Percentiles rank a stretch among this genome's conserved stretches.
These are phyloP conservation scores for Polietes domitor DNA, from an alignment of 2,888 invertebrate species.

Conservation along the genomic window DNA sequence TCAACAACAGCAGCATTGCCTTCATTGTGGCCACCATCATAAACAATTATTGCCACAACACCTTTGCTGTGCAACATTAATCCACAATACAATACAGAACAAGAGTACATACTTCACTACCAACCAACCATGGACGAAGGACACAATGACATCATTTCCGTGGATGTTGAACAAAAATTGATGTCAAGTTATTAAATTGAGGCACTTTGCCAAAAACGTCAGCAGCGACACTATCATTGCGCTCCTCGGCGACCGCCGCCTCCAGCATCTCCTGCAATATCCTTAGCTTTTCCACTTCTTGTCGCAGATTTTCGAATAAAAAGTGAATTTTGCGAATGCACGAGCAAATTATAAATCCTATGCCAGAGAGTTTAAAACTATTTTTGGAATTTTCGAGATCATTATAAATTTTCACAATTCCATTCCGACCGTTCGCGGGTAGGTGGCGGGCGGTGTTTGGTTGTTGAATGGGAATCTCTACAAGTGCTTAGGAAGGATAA, in stretches of 20 bases:
- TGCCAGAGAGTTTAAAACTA: conserved; percentile 19
- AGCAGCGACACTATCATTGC: neutral
- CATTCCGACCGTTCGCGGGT: neutral
- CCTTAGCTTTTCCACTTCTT: neutral
- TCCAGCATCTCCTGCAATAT: neutral
- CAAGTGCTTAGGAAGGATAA: neutral
- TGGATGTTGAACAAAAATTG: neutral
- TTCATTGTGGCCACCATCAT: neutral
- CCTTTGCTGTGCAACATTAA: neutral
- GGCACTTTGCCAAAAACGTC: conserved; percentile 17
- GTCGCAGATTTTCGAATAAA: neutral
- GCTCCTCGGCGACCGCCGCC: neutral
- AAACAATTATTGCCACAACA: conserved; percentile 4
- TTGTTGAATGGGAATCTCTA: neutral
- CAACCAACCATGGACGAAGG: neutral
- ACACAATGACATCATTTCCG: neutral
- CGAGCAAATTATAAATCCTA: conserved; percentile 21
- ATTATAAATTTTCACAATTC: conserved; percentile 33
- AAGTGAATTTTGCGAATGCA: neutral
- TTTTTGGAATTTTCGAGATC: conserved; percentile 30
- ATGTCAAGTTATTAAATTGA: conserved; percentile 14
- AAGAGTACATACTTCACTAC: neutral
- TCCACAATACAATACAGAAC: neutral
- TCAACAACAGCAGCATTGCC: neutral
- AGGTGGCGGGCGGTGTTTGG: neutral